Evolutionary conservation across 2,888 invertebrate species (phyloP).

Genomic region (Lomographa bimaculata): DNA sequence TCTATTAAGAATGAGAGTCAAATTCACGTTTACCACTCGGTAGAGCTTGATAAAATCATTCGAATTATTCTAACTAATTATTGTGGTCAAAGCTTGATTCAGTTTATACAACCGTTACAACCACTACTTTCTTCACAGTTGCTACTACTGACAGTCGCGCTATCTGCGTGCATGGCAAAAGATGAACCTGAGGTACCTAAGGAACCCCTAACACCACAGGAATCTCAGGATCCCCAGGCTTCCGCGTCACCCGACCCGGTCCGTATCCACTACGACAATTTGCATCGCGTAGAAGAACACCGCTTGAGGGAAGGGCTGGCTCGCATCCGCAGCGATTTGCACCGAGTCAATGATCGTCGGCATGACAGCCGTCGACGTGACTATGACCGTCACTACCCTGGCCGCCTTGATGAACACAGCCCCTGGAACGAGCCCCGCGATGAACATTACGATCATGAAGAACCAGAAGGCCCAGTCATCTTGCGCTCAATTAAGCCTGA

Average conservation of each 20-base stretch:
- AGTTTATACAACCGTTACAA: no score
- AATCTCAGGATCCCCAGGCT: no score
- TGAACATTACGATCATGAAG: slow-evolving; percentile 26
- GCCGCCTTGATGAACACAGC: neutral
- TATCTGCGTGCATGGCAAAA: slow-evolving; percentile 26
- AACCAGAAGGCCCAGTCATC: slow-evolving; percentile 38
- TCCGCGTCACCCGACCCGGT: slow-evolving; percentile 11
- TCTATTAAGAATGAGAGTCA: no score
- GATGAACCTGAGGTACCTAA: no score
- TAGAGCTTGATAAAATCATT: no score
- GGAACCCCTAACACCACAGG: no score
- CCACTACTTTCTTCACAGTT: no score
- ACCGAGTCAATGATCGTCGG: slow-evolving; percentile 1
- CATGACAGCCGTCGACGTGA: slow-evolving; percentile 2
- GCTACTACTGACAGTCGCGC: slow-evolving; percentile 33
- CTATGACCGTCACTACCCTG: neutral
- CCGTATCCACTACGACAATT: slow-evolving; percentile 12
- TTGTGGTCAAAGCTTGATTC: no score
- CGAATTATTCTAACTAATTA: no score
- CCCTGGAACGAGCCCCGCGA: slow-evolving; percentile 20
- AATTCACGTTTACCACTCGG: no score
- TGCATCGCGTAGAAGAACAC: slow-evolving; percentile 12
- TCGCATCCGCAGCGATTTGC: slow-evolving; percentile 17
- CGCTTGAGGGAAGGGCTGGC: slow-evolving; percentile 8
- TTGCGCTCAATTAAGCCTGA: slow-evolving; percentile 38